Percentiles rank a stretch among this genome's conserved stretches.
These are phyloP conservation scores for Phalanger gymnotis DNA, from an alignment of 2,797 vertebrate species.

Conservation along the genomic window DNA sequence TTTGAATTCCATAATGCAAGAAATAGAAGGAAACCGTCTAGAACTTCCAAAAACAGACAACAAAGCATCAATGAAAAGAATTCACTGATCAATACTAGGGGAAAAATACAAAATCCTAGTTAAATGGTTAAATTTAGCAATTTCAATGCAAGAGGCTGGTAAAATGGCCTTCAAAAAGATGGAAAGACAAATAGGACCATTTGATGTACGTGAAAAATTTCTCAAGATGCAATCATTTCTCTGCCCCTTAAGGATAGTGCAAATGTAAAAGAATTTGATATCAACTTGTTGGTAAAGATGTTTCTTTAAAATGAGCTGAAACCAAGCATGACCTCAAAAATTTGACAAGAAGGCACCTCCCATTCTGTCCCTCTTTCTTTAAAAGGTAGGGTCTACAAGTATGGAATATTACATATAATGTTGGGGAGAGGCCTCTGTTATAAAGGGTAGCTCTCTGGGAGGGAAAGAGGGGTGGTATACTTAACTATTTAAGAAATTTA, in stretches of 20 bases:
- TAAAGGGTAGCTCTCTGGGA: background rate
- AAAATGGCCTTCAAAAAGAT: background rate
- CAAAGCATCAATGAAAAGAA: background rate
- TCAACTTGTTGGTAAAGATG: background rate
- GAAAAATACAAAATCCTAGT: background rate
- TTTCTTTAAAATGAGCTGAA: background rate
- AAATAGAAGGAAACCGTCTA: background rate
- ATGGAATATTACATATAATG: background rate
- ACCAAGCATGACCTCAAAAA: background rate
- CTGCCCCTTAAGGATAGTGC: background rate
- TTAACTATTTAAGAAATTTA: background rate
- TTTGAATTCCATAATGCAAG: background rate
- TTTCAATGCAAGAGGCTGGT: background rate
- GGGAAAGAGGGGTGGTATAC: background rate
- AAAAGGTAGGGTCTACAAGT: background rate
- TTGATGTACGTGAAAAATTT: background rate
- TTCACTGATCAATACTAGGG: background rate
- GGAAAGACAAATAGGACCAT: background rate
- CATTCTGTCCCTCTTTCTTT: background rate
- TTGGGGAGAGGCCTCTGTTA: background rate
- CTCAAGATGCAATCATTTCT: background rate
- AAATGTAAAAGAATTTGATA: background rate
- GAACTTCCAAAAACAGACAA: background rate
- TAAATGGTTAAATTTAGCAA: background rate
- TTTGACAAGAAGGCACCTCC: background rate